These are phyloP conservation scores for Oostethus manadensis DNA, from an alignment of 2,113 vertebrate species.

Conservation along the genomic window DNA sequence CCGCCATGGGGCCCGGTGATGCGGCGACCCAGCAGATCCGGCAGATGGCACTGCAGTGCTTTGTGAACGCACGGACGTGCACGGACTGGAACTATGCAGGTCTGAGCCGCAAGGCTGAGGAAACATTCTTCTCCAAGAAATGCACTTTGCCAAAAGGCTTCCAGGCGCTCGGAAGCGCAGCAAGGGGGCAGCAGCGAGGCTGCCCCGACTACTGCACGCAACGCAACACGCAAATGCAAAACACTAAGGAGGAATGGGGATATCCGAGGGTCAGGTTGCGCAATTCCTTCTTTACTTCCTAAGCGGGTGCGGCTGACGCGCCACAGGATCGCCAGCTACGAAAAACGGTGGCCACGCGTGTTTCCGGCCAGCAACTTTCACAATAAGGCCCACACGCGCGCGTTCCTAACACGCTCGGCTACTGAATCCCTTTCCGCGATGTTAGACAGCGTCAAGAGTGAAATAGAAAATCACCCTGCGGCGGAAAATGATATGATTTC, in stretches of 20 bases:
- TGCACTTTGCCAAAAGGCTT: constrained; percentile 2
- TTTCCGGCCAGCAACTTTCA: constrained; percentile 1
- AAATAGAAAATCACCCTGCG: too few species aligned
- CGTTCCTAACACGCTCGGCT: neutral
- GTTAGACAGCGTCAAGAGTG: neutral
- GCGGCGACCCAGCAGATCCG: too few species aligned
- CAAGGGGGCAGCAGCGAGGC: neutral
- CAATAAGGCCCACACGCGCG: constrained; percentile 9
- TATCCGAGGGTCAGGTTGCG: constrained; percentile 38
- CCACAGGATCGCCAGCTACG: neutral
- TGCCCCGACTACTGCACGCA: too few species aligned
- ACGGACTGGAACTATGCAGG: too few species aligned
- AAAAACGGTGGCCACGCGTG: neutral
- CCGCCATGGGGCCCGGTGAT: too few species aligned
- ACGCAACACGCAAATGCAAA: neutral
- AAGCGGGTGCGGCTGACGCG: constrained; percentile 42
- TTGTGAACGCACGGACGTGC: too few species aligned
- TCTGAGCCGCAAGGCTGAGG: too few species aligned
- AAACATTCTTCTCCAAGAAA: constrained; percentile 29
- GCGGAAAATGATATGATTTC: too few species aligned
- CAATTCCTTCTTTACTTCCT: constrained; percentile 44
- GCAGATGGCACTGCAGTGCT: too few species aligned
- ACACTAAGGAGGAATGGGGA: constrained; percentile 11
- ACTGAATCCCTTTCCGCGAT: neutral
- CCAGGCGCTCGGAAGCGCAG: neutral